Evolutionary conservation across 2,888 invertebrate species (phyloP).

Genomic region (Nephrotoma guestfalica): DNA sequence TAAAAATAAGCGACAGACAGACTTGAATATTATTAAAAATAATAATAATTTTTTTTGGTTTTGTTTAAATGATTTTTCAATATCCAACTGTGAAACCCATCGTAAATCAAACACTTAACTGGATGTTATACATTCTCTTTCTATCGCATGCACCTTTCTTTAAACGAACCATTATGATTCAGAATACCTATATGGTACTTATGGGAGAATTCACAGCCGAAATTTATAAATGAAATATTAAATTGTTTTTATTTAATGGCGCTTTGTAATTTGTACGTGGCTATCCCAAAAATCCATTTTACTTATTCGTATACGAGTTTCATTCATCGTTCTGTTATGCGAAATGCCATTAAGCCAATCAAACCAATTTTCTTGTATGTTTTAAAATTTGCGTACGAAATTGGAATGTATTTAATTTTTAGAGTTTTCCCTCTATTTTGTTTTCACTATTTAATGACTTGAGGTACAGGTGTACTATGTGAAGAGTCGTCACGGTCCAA

Average conservation of each 20-base stretch:
- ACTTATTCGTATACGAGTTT: background rate
- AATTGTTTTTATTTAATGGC: background rate
- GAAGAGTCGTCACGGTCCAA: no score
- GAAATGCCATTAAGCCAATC: background rate
- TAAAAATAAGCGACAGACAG: background rate
- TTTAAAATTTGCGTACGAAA: no score
- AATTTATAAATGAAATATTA: background rate
- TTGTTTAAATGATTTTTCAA: background rate
- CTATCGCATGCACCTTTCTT: background rate
- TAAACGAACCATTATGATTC: background rate
- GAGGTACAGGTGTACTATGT: no score
- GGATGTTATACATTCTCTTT: background rate
- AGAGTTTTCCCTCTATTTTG: no score
- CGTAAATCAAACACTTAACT: constrained; percentile 7
- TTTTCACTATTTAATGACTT: no score
- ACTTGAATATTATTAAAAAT: constrained; percentile 1
- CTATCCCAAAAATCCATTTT: background rate
- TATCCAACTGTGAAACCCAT: constrained; percentile 3
- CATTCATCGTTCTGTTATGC: background rate
- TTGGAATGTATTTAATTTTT: no score
- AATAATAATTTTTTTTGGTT: background rate
- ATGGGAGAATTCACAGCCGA: background rate
- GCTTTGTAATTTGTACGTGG: background rate
- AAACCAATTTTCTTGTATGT: background rate
- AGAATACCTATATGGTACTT: background rate